Evolutionary conservation across 2,113 vertebrate genomes (phyloP), one percentile per base, ranked within the genome.

Genomic region (Urocolius indicus): DNA sequence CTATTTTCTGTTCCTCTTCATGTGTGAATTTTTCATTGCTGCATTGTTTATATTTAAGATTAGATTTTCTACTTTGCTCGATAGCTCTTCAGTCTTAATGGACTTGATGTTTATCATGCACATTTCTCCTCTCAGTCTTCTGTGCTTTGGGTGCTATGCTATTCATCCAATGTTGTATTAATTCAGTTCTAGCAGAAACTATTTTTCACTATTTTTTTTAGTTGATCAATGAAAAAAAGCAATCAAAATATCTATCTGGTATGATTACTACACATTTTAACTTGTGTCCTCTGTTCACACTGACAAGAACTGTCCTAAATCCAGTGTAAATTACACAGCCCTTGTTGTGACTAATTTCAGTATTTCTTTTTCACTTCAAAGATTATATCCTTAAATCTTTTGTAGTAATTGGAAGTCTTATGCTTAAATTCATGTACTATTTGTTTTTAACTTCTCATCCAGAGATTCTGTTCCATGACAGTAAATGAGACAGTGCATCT

Each of bases 271-370:
- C 54, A 95, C 36, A 69, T 43, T 97, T 95, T 94, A 93, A 45
- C 22, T 87, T 78, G 67, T 91, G 83, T 86, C 97, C 79, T 34
- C 65, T 92, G 19, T 20, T 77, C 91, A 95, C 59, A 52, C n/a
- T 94, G 95, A 96, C 91, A 97, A 95, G 81, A 94, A 58, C 88
- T 72, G 49, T 97, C 97, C 97, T 96, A 96, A 97, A 93, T 79
- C 15, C 13, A 61, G 67, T 78, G 72, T 88, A 97, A 95, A 95
- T 96, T 84, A 93, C 77, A 87, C 66, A 94, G 84, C 93, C 96
- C 92, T 92, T 87, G 1, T 11, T 84, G 46, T 91, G 97, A 97
- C 97, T 97, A 97, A 95, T 97, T 94, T 91, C 86, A 84, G 43
- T 19, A 34, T 22, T 43, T 95, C 59, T 65, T 91, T 94, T 89